Evolutionary conservation across 2,113 vertebrate species (phyloP).

Genomic region (Tauraco erythrolophus): DNA sequence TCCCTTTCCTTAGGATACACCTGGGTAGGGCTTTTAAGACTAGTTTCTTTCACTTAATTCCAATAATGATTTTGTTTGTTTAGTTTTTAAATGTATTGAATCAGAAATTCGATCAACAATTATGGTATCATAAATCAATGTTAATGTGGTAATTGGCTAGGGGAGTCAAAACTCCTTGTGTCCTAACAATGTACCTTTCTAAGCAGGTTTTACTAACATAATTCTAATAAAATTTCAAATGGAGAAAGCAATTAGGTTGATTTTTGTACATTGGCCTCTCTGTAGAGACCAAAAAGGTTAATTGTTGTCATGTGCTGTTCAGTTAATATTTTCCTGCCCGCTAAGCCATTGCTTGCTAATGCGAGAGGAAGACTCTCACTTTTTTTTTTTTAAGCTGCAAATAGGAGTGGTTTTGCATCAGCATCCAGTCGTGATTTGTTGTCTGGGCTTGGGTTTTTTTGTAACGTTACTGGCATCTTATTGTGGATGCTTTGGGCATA

Average conservation of each 20-base stretch:
- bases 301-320: neutral
- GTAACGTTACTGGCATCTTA: neutral
- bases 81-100: neutral
- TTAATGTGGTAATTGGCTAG: neutral
- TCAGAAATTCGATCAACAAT: neutral
- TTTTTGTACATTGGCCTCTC: neutral
- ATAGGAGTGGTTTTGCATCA: neutral
- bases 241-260: rapidly evolving
- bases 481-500: neutral
- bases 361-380: neutral
- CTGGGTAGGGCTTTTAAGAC: neutral
- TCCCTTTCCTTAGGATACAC: neutral
- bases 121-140: neutral
- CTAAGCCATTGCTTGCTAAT: neutral
- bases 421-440: neutral
- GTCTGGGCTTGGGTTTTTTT: neutral
- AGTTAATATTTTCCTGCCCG: neutral
- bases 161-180: neutral
- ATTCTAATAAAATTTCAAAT: neutral
- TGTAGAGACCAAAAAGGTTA: neutral
- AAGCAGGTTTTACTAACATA: neutral
- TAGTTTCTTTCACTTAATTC: neutral
- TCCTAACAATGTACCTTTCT: neutral
- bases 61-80: neutral
- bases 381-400: neutral